Base-by-base conservation (phyloP, 2,888 invertebrate genomes). In the Drosophila imparisetae region DNA sequence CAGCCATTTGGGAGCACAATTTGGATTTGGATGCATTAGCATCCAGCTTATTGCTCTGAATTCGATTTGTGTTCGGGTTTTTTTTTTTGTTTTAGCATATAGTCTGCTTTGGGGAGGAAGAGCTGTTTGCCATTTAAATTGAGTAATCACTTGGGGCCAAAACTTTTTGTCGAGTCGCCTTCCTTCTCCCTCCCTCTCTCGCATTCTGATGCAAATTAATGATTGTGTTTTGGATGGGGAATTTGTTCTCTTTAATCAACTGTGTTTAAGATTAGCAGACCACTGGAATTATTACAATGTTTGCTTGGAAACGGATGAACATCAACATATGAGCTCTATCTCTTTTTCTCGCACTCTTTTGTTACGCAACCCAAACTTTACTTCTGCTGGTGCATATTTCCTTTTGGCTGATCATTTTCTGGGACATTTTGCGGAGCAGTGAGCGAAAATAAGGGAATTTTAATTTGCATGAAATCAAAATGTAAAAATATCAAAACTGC, bases 101-200 rank as follows among this genome's bases (percentile, higher is more conserved):
- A 36, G 40, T 32, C 29, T 34, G 24, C 11, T 18, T 8, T 24
- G 34, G 32, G 57, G 42, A 24, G 42, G 55, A 64, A 61, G 68
- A 67, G 66, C 64, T 69, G 61, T 65, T 45, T 80, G 72, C 74
- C 88, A 82, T 90, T 87, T 76, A 83, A 91, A 91, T 90, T 91
- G 83, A 90, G 90, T 89, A 90, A 91, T 91, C 89, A 86, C 89
- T 81, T 76, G 88, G 81, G 81, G 80, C 74, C 78, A 83, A 84
- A 80, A 62, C 76, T 83, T 70, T 62, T 38, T 45, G 29, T 54
- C 36, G 45, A 45, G 36, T 38, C 42, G 13, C n/a, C 38, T 36
- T 8, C 18, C 18, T n/a, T 54, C n/a, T 27, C 3, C 27, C 50
- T 0, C 21, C 2, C 7, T 2, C n/a, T 45, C 6, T 34, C 34